These are phyloP conservation scores for Athene noctua DNA, from an alignment of 2,113 vertebrate species.

Conservation along the genomic window DNA sequence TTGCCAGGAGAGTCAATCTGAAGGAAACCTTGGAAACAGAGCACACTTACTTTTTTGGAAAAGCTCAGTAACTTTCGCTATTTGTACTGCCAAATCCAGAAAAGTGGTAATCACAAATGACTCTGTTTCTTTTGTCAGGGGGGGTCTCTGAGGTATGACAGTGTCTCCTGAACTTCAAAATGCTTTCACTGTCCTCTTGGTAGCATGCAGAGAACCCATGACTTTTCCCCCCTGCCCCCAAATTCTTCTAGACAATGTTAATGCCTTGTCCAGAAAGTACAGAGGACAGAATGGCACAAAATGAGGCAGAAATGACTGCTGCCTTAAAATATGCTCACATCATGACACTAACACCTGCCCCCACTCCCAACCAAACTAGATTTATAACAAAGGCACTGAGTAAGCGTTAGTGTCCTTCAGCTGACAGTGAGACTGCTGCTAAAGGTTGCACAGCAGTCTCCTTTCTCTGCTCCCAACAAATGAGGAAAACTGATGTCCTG, in stretches of 20 bases:
- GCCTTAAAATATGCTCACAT: not conserved
- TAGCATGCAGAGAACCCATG: not conserved
- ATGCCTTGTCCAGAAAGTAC: not conserved
- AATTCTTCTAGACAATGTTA: not conserved
- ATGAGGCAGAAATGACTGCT: not conserved
- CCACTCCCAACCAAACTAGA: not conserved
- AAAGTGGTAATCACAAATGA: not conserved
- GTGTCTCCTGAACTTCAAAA: not conserved
- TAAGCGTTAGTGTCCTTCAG: not conserved
- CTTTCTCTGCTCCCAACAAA: conserved; percentile 47
- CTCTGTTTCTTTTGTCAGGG: not conserved
- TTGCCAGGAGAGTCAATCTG: conserved; percentile 1
- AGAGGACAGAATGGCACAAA: not conserved
- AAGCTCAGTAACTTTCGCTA: not conserved
- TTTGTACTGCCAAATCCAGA: not conserved
- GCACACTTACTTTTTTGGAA: not conserved
- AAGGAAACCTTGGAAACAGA: not conserved
- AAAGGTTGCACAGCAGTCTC: not conserved
- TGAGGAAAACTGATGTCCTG: conserved; percentile 66
- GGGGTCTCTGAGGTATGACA: not conserved
- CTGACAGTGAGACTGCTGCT: not conserved
- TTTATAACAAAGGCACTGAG: not conserved
- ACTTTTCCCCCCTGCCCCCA: not conserved
- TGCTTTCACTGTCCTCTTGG: not conserved
- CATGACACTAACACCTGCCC: not conserved